Evolutionary conservation across 1,140 invertebrate species (phyloP).

Genomic region (Lordiphosa mommai): DNA sequence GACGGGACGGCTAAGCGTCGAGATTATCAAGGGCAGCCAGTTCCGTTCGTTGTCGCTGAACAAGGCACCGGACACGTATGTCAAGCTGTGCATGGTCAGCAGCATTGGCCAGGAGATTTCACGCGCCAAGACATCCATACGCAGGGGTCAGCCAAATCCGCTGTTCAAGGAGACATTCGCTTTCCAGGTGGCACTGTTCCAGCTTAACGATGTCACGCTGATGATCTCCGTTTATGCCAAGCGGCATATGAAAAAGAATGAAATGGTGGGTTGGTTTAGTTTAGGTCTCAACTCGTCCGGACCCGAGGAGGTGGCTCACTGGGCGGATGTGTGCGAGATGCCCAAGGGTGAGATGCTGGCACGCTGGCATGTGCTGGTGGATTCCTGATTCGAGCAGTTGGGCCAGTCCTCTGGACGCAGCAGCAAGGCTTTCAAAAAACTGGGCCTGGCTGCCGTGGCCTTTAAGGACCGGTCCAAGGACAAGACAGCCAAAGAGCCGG

Average conservation of each 20-base stretch:
- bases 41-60: conserved; percentile 88
- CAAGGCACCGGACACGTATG: conserved; percentile 94
- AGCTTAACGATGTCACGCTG: conserved; percentile 96
- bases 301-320: conserved; percentile 94
- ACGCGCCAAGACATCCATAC: conserved; percentile 92
- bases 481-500: conserved; percentile 44
- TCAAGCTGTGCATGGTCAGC: conserved; percentile 94
- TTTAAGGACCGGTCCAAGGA: conserved; percentile 74
- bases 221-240: conserved; percentile 96
- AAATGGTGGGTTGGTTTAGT: conserved; percentile 98
- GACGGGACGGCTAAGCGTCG: conserved; percentile 94
- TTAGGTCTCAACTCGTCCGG: conserved; percentile 94
- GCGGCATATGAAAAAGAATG: conserved; percentile 94
- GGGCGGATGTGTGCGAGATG: conserved; percentile 91
- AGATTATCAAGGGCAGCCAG: conserved; percentile 94
- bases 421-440: conserved; percentile 54
- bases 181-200: conserved; percentile 97
- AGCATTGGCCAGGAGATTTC: conserved; percentile 96
- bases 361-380: conserved; percentile 87
- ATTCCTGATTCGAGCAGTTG: conserved; percentile 79
- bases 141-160: conserved; percentile 95
- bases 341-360: conserved; percentile 77
- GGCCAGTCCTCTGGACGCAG: conserved; percentile 72
- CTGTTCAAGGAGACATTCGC: conserved; percentile 97
- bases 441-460: conserved; percentile 59